Evolutionary conservation across 2,113 vertebrate species (phyloP), one percentile per base, ranked within the genome.

Genomic region (Gadus chalcogrammus): DNA sequence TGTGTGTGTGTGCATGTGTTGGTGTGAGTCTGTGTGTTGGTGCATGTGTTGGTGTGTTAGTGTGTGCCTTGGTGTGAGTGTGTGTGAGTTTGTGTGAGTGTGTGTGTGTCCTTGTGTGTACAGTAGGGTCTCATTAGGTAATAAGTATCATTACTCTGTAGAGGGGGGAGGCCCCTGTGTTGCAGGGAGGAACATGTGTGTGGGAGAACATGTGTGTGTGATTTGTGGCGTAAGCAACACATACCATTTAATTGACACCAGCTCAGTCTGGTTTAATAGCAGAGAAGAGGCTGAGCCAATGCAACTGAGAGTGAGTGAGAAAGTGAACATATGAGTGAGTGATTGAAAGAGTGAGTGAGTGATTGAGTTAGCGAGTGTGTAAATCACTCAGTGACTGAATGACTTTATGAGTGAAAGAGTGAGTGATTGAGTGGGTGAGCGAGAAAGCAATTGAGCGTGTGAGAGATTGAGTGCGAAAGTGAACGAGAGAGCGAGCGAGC

Each of bases 191-290:
- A 48, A 13, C 7, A 48, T 58, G 55, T 58, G 55, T 58, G 55
- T 58, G 55, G 17, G 55, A 9, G 61, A 83, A 77, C 81, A 83
- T 82, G 75, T 86, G 85, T 71, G 78, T 83, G 80, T 76, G 81
- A 87, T 85, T 85, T 85, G 88, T 73, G 72, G 85, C 20, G 38
- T 76, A 61, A 81, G 86, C 79, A 84, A 58, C 17, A n/a, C 83
- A 88, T 88, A 84, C 73, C 76, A 77, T 88, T 84, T 86, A 86
- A 85, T 85, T 88, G 81, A 85, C 82, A 89, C 72, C 84, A 72
- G 61, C 31, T 66, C 52, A 74, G 68, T 65, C 63, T 58, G 3
- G 17, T 16, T 58, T n/a, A 58, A 13, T 17, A 1, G 5, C 55
- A 17, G 55, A n/a, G 17, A 55, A 55, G 52, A 31, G 31, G 31